Percentiles rank a stretch among this genome's conserved stretches.
These are phyloP conservation scores for Nothoprocta pentlandii DNA, from an alignment of 2,113 vertebrate species.

Conservation along the genomic window DNA sequence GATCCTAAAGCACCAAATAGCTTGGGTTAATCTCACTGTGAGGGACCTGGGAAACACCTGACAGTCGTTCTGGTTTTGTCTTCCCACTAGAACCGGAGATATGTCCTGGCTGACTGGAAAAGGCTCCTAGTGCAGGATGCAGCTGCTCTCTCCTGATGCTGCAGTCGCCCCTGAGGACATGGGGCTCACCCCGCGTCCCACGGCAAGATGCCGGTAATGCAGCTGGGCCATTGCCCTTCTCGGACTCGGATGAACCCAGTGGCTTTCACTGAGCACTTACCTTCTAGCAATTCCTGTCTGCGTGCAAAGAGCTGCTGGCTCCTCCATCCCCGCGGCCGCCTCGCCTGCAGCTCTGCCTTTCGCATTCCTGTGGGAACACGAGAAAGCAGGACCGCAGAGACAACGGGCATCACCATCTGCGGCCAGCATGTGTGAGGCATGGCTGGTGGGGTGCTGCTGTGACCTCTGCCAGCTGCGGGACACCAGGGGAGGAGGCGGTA, in stretches of 20 bases:
- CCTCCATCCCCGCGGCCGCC: background rate
- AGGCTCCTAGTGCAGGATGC: constrained; percentile 25
- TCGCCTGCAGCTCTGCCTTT: background rate
- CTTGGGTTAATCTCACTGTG: rapidly evolving
- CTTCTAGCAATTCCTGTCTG: background rate
- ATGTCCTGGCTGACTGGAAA: constrained; percentile 81
- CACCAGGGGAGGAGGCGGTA: too few species aligned
- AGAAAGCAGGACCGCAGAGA: background rate
- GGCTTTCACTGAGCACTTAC: background rate
- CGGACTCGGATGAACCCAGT: background rate
- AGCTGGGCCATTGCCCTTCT: background rate
- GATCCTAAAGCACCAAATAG: background rate
- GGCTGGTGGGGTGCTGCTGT: rapidly evolving
- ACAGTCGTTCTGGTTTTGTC: rapidly evolving
- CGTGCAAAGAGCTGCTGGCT: rapidly evolving
- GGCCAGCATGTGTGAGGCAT: rapidly evolving
- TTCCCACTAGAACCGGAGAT: constrained; percentile 73
- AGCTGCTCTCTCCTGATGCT: background rate
- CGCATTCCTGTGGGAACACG: background rate
- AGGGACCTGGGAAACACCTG: background rate
- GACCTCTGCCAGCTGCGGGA: background rate
- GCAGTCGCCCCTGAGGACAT: rapidly evolving
- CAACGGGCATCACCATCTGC: rapidly evolving
- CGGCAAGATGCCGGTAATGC: rapidly evolving
- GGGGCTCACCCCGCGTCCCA: background rate